Evolutionary conservation across 2,888 invertebrate species (phyloP).

Genomic region (Alitta virens): DNA sequence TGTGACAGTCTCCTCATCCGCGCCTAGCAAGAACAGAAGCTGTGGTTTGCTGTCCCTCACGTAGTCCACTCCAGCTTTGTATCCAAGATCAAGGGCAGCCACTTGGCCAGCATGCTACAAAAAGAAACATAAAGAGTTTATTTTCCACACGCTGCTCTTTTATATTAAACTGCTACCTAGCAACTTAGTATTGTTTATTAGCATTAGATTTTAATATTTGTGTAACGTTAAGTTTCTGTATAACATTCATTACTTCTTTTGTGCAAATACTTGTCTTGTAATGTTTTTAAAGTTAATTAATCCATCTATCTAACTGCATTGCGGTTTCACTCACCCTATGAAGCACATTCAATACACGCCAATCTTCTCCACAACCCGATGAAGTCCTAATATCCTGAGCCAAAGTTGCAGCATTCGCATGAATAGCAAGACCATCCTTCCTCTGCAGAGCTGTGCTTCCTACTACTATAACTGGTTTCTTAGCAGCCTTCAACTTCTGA

Average conservation of each 20-base stretch:
- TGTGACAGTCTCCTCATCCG: slow-evolving; percentile 81
- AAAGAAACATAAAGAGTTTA: background rate
- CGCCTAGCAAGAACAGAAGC: slow-evolving; percentile 86
- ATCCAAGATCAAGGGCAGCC: slow-evolving; percentile 94
- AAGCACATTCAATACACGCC: slow-evolving; percentile 88
- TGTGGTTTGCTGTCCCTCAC: slow-evolving; percentile 67
- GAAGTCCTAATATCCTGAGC: slow-evolving; percentile 58
- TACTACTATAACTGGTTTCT: slow-evolving; percentile 85
- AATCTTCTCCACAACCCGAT: slow-evolving; percentile 56
- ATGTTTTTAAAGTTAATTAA: no score
- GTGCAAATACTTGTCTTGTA: no score
- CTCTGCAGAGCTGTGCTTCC: slow-evolving; percentile 82
- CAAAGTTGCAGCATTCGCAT: slow-evolving; percentile 68
- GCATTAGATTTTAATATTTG: no score
- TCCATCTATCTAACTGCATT: no score
- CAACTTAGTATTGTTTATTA: no score
- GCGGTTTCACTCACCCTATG: slow-evolving; percentile 72
- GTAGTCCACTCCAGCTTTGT: slow-evolving; percentile 70
- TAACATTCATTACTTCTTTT: no score
- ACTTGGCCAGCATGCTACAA: slow-evolving; percentile 63
- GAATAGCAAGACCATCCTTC: slow-evolving; percentile 45
- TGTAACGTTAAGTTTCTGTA: no score
- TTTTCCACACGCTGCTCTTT: background rate
- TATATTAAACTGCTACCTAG: no score
- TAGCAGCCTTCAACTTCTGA: slow-evolving; percentile 69